These are phyloP conservation scores for Cheilosia variabilis DNA, from an alignment of 2,888 invertebrate species.

Conservation along the genomic window DNA sequence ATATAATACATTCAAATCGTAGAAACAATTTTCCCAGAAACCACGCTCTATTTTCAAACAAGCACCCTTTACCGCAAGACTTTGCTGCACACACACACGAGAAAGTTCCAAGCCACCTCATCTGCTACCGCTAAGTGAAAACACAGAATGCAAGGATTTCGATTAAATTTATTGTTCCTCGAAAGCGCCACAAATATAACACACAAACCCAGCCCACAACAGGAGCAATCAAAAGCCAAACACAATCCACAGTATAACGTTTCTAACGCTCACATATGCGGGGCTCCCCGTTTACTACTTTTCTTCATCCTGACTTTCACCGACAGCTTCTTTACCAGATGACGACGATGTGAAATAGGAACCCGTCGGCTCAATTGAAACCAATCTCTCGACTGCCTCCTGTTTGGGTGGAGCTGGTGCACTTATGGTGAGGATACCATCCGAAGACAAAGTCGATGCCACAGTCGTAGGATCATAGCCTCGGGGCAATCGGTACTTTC, in stretches of 20 bases:
- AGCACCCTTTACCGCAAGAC: not conserved
- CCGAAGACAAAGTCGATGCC: conserved; percentile 80
- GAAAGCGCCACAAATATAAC: conserved; percentile 26
- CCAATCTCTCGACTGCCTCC: conserved; percentile 80
- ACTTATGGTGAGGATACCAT: conserved; percentile 81
- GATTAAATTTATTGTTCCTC: conserved; percentile 31
- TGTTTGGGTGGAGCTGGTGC: conserved; percentile 81
- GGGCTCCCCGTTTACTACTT: conserved; percentile 11
- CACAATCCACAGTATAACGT: conserved; percentile 9
- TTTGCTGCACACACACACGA: not conserved
- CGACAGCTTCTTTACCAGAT: conserved; percentile 28
- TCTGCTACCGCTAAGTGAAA: not conserved
- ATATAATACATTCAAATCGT: not conserved
- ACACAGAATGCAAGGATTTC: conserved; percentile 23
- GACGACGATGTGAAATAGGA: conserved; percentile 77
- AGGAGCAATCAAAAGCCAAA: conserved; percentile 25
- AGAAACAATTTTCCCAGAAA: not conserved
- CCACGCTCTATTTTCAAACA: not conserved
- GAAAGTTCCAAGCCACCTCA: not conserved
- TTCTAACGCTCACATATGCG: conserved; percentile 2
- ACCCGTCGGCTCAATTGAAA: conserved; percentile 80
- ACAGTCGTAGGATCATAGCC: conserved; percentile 81
- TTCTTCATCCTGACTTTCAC: conserved; percentile 2
- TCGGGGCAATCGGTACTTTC: conserved; percentile 81
- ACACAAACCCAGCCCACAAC: conserved; percentile 13